Conservation (phyloP, 2,113 vertebrate species). For the Erpornis zantholeuca region DNA sequence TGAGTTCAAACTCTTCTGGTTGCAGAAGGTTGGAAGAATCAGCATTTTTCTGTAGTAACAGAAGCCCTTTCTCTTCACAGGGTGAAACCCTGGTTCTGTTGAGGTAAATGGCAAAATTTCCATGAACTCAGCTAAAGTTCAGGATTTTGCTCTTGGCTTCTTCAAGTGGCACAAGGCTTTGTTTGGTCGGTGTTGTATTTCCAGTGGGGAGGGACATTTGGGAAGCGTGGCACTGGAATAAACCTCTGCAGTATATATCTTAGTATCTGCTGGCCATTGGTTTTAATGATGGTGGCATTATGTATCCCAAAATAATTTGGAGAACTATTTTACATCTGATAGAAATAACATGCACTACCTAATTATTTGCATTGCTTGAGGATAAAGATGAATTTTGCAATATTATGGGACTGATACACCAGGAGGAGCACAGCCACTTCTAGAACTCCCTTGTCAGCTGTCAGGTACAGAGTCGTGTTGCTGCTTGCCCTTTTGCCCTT, state of each 20-base stretch:
- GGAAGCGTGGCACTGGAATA: neutral
- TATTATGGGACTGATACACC: neutral
- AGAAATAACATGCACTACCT: neutral
- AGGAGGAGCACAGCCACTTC: neutral
- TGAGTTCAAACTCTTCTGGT: accelerated
- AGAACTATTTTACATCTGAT: neutral
- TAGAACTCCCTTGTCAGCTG: neutral
- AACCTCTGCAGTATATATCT: neutral
- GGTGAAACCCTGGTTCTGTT: neutral
- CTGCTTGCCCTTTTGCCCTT: neutral
- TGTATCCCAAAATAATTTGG: neutral
- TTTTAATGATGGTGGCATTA: neutral
- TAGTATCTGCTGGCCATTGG: neutral
- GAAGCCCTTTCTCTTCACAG: neutral
- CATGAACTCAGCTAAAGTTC: neutral
- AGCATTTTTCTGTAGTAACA: neutral
- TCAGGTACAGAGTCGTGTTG: neutral
- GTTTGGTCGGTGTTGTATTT: neutral
- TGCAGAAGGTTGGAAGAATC: neutral
- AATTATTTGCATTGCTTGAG: neutral
- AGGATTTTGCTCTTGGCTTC: neutral
- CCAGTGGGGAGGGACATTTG: neutral
- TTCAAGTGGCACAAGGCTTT: neutral
- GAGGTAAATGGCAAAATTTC: neutral
- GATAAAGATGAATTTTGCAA: neutral